A percentile compares a stretch with the other conserved stretches of the same genome.
These are phyloP conservation scores for Heteromurus nitidus DNA, from an alignment of 2,888 invertebrate species.

Conservation along the genomic window DNA sequence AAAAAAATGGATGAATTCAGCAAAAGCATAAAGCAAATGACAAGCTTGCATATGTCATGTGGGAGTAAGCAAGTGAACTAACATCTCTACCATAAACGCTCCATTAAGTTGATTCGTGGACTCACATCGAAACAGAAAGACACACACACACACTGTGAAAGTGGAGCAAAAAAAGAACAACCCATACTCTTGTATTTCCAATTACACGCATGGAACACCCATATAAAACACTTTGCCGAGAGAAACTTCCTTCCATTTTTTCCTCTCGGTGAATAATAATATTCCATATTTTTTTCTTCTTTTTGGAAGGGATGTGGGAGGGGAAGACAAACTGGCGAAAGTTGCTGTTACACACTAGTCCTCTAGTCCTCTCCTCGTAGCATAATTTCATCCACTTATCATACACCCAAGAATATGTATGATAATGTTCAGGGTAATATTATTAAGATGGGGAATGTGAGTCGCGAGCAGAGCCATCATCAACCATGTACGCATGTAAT, in stretches of 20 bases:
- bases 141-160: not conserved
- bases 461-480: conserved; percentile 25
- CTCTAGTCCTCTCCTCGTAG: too few species aligned
- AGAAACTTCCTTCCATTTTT: too few species aligned
- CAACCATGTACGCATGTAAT: conserved; percentile 39
- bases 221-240: too few species aligned
- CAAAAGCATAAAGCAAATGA: too few species aligned
- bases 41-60: too few species aligned
- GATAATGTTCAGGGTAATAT: conserved; percentile 42
- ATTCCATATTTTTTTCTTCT: not conserved
- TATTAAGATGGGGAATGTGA: conserved; percentile 33
- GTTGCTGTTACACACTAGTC: too few species aligned
- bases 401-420: conserved; percentile 31
- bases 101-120: conserved; percentile 28
- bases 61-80: too few species aligned
- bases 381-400: conserved; percentile 38
- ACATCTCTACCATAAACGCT: conserved; percentile 36
- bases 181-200: not conserved
- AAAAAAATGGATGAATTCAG: too few species aligned
- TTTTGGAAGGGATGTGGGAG: not conserved
- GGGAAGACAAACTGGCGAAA: not conserved
- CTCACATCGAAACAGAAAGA: not conserved
- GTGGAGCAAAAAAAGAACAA: not conserved
- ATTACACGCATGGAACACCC: not conserved
- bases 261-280: too few species aligned